A percentile compares a stretch with the other conserved stretches of the same genome.
Conservation (phyloP, 2,888 invertebrate genomes). For the Corythucha ciliata region DNA sequence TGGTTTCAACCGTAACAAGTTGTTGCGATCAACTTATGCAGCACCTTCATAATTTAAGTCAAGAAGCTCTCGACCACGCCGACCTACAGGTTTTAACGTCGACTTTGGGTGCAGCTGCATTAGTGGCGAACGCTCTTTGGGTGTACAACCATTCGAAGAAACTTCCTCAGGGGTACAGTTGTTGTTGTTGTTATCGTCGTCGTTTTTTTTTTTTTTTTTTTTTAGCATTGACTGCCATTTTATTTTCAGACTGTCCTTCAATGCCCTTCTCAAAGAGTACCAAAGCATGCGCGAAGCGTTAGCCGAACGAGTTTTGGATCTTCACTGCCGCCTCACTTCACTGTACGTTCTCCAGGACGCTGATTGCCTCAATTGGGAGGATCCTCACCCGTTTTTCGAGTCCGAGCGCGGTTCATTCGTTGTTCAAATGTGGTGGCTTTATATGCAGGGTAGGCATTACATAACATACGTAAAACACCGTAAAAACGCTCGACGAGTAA, state of each 20-base stretch:
- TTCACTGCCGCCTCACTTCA: conserved; percentile 67
- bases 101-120: conserved; percentile 68
- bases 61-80: conserved; percentile 76
- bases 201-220: not conserved
- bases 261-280: conserved; percentile 55
- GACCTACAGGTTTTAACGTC: conserved; percentile 66
- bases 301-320: conserved; percentile 68
- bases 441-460: conserved; percentile 58
- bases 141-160: conserved; percentile 58
- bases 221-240: not conserved
- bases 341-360: conserved; percentile 74
- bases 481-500: not conserved
- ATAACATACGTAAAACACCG: not conserved
- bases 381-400: conserved; percentile 53
- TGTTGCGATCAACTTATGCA: conserved; percentile 63
- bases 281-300: conserved; percentile 76
- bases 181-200: no score
- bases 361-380: conserved; percentile 67
- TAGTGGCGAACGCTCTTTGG: conserved; percentile 68
- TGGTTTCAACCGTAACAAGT: conserved; percentile 54
- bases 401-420: conserved; percentile 69
- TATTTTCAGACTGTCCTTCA: not conserved
- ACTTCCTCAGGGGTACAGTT: conserved; percentile 41
- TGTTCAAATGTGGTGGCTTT: conserved; percentile 82
- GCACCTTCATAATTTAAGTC: conserved; percentile 67